These are phyloP conservation scores for Myotis pilosus DNA, from an alignment of 2,797 vertebrate species.

Conservation along the genomic window DNA sequence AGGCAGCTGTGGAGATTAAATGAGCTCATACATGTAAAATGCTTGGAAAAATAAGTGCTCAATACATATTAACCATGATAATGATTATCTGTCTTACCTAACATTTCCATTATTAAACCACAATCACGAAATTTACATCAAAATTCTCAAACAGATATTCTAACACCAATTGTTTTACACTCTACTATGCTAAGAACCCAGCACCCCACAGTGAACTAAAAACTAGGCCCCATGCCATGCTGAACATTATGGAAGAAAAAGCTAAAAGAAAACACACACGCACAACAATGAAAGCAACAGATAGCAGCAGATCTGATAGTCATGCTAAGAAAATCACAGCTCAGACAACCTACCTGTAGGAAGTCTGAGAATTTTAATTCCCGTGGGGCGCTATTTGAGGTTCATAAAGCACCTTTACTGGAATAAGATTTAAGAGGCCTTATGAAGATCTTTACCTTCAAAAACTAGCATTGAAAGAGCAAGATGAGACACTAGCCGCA, in stretches of 20 bases:
- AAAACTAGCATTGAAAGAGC: conserved; percentile 7
- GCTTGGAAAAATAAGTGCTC: neutral
- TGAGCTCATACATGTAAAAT: neutral
- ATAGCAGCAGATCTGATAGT: neutral
- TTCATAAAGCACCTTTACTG: conserved; percentile 35
- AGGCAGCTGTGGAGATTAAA: neutral
- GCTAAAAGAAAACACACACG: neutral
- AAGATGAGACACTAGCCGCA: neutral
- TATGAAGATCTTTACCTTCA: conserved; percentile 39
- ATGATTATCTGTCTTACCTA: conserved; percentile 17
- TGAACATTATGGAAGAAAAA: neutral
- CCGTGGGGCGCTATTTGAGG: neutral
- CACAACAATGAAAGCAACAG: neutral
- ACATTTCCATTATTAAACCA: conserved; percentile 24
- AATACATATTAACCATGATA: neutral
- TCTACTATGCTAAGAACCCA: neutral
- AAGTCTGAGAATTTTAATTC: neutral
- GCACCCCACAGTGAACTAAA: neutral
- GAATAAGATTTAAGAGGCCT: conserved; percentile 25
- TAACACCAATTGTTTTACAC: neutral
- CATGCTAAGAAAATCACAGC: neutral
- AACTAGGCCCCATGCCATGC: neutral
- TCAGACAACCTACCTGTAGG: conserved; percentile 25
- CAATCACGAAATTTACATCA: conserved; percentile 21
- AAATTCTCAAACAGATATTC: conserved; percentile 29